Evolutionary conservation across 1,140 invertebrate species (phyloP), one percentile per base, ranked within the genome.

Genomic region (Papilio xuthus): DNA sequence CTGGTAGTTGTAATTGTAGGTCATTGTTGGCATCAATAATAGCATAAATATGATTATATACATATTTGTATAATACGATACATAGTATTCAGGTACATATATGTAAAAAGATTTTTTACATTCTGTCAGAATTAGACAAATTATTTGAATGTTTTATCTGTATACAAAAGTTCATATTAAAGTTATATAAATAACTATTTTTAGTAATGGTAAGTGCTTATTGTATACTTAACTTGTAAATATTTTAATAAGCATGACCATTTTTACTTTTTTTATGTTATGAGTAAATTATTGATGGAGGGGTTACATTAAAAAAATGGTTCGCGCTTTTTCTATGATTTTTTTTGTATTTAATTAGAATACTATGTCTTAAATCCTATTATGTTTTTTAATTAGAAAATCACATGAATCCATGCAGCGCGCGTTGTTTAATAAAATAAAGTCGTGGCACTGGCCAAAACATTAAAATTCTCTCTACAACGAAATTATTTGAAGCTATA

Each of bases 101-200:
- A 20, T 71, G 8, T 20, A 23, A n/a, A 20, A 9, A 56, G 50
- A 20, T 56, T 23, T 23, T 53, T 56, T 56, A 56, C 53, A 56
- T n/a, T 7, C 9, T 56, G 53, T 56, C n/a, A 56, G 15, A 47
- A 56, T 56, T 23, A 56, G n/a, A 23, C 53, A 23, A n/a, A 20
- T 56, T 56, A 7, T 20, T 18, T 7, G 69, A 41, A 7, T 37
- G 67, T 70, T 18, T 70, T 18, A 37, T 37, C 26, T 70, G 67
- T 28, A 42, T 71, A 71, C 41, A 42, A 71, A 71, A 71, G 4
- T 71, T 18, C 18, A 71, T n/a, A n/a, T 20, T 18, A 50, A 50
- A n/a, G 2, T 44, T 1, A 53, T 53, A 9, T 53, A 0, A 20
- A 20, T 20, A 53, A 53, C 50, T n/a, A 20, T 53, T 9, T 53